Conservation (phyloP, 2,888 invertebrate genomes). For the Hybos culiciformis region DNA sequence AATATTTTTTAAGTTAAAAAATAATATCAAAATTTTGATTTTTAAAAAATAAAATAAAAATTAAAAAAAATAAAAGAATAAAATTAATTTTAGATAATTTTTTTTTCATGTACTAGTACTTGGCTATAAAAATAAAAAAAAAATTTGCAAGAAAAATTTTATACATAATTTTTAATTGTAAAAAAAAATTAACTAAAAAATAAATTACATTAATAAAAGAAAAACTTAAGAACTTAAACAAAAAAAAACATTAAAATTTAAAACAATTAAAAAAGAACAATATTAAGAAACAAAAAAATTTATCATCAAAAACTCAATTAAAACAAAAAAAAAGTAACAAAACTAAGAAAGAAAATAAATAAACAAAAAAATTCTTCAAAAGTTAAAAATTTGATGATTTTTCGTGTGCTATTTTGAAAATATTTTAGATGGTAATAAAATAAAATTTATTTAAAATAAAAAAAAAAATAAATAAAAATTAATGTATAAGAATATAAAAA, state of each 20-base stretch:
- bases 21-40: no score
- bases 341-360: no score
- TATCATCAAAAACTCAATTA: neutral
- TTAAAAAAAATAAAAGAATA: neutral
- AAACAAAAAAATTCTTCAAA: no score
- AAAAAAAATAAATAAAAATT: neutral
- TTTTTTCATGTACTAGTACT: no score
- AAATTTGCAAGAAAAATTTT: no score
- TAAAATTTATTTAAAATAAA: neutral
- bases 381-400: neutral
- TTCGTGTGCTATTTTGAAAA: conserved; percentile 3
- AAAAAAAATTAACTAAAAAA: neutral
- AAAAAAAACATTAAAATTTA: neutral
- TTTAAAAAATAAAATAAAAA: no score
- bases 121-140: no score
- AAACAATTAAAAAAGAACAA: neutral
- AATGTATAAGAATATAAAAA: neutral
- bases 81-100: neutral
- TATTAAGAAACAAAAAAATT: neutral
- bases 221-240: no score
- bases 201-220: neutral
- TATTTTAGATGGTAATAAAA: conserved; percentile 1
- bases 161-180: neutral
- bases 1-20: no score
- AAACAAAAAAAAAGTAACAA: neutral